Evolutionary conservation across 2,888 invertebrate genomes (phyloP).

Genomic region (Cordilura impudica): DNA sequence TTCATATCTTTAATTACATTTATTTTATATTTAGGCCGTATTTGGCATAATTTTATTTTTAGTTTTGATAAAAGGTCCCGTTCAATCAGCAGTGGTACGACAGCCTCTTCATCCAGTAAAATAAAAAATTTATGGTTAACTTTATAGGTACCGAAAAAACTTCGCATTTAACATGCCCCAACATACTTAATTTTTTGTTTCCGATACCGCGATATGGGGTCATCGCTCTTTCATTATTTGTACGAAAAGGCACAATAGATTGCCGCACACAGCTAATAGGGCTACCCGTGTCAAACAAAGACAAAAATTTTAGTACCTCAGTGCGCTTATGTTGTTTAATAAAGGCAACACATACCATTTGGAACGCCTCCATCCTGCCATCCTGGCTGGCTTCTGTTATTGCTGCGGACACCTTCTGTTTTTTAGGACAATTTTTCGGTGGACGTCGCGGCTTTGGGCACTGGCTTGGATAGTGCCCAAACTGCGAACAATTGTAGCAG

Average conservation of each 20-base stretch:
- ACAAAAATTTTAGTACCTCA: too few species aligned
- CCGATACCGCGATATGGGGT: not conserved
- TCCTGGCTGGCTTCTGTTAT: not conserved
- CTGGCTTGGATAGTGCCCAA: conserved; percentile 19
- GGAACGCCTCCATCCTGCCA: not conserved
- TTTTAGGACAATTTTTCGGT: conserved; percentile 22
- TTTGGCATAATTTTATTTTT: not conserved
- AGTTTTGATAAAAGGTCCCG: not conserved
- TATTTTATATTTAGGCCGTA: not conserved
- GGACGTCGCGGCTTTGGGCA: conserved; percentile 27
- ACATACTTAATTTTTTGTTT: not conserved
- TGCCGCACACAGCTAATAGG: not conserved
- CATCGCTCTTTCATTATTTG: not conserved
- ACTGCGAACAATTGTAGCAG: conserved; percentile 20
- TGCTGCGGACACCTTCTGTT: not conserved
- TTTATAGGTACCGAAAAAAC: not conserved
- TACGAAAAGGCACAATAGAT: not conserved
- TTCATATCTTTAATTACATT: too few species aligned
- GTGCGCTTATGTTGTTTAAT: too few species aligned
- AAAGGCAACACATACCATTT: too few species aligned
- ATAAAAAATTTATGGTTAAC: not conserved
- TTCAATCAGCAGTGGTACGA: too few species aligned
- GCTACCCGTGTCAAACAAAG: too few species aligned
- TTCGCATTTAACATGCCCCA: not conserved
- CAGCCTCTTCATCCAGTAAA: conserved; percentile 5